phyloP scores from a whole-genome alignment of 2,888 invertebrate species.

The Zaprionus lineosus region DNA sequence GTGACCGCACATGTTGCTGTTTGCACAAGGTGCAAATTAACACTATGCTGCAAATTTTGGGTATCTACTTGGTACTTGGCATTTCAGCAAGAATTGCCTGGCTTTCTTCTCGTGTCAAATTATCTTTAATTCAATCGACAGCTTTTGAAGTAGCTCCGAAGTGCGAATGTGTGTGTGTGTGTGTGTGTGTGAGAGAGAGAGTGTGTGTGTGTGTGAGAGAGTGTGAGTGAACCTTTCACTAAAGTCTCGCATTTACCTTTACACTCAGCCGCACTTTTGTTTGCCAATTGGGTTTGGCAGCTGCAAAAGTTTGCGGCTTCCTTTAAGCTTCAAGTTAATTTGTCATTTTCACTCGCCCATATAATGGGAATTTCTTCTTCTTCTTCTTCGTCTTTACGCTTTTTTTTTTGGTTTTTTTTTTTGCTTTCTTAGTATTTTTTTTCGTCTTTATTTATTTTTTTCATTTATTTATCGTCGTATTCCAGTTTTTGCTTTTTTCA shows the following conservation, averaged over 20 bases:
- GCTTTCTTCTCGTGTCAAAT: slow-evolving; percentile 47
- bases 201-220: slow-evolving; percentile 3
- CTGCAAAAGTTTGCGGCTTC: slow-evolving; percentile 56
- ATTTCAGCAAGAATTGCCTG: slow-evolving; percentile 32
- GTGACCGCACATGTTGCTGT: too few species aligned
- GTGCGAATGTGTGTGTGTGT: slow-evolving; percentile 2
- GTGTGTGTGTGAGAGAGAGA: slow-evolving; percentile 2
- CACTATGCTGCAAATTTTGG: slow-evolving; percentile 34
- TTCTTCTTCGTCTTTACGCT: not conserved
- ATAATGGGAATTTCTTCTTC: slow-evolving; percentile 60
- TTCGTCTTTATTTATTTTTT: slow-evolving; percentile 3
- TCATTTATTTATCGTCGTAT: slow-evolving; percentile 35
- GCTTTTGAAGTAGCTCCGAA: slow-evolving; percentile 19
- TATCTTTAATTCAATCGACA: slow-evolving; percentile 53
- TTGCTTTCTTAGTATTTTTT: slow-evolving; percentile 1
- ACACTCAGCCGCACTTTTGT: slow-evolving; percentile 57
- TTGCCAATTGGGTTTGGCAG: slow-evolving; percentile 62
- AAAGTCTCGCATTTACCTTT: slow-evolving; percentile 53
- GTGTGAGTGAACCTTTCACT: slow-evolving; percentile 46
- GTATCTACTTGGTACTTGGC: slow-evolving; percentile 37
- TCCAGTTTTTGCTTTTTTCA: slow-evolving; percentile 17
- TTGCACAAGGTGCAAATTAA: too few species aligned
- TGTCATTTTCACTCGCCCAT: slow-evolving; percentile 72
- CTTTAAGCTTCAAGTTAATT: slow-evolving; percentile 73
- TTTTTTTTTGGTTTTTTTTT: not conserved